Evolutionary conservation across 2,113 vertebrate genomes (phyloP), one percentile per base, ranked within the genome.

Genomic region (Henicopernis longicauda): DNA sequence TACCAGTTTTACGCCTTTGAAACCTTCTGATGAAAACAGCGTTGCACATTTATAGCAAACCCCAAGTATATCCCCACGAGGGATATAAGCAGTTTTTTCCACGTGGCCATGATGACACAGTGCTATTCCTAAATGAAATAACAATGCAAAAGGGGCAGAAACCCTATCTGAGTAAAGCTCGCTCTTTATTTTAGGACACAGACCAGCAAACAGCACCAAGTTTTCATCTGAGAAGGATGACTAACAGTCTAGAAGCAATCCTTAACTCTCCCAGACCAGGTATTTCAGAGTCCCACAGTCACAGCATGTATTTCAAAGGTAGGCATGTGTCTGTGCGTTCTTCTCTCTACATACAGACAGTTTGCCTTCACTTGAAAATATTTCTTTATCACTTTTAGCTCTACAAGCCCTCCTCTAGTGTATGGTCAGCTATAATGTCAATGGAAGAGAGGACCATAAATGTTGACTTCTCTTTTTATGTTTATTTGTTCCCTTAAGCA

Each of bases 81-180:
- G 31, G 26, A 67, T 26, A 44, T 3, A 62, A 82, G n/a, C 52
- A 73, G 27, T 32, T 85, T 58, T 58, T 61, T 26, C 71, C 91
- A 77, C 0, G 0, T 5, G 11, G 50, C 52, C 40, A 10, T 6
- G 16, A 82, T 3, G 19, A 77, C 65, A 55, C 1, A 0, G n/a
- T 71, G 47, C 50, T 72, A 31, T 36, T 87, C 58, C 61, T 52
- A 66, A 88, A 61, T n/a, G 36, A 80, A 80, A 58, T 4, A 82
- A 50, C 62, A 85, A 62, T 10, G 14, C 63, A 66, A 67, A 81
- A 91, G 66, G 49, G 44, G 38, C 72, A 85, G 70, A 90, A 93
- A 86, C 8, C 13, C 74, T 45, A 59, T 23, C 34, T 3, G 8
- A 82, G 36, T 26, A 55, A 74, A 95, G 61, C 18, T 72, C n/a